These are phyloP conservation scores for Cebidichthys violaceus DNA, from an alignment of 2,113 vertebrate genomes.

Conservation along the genomic window DNA sequence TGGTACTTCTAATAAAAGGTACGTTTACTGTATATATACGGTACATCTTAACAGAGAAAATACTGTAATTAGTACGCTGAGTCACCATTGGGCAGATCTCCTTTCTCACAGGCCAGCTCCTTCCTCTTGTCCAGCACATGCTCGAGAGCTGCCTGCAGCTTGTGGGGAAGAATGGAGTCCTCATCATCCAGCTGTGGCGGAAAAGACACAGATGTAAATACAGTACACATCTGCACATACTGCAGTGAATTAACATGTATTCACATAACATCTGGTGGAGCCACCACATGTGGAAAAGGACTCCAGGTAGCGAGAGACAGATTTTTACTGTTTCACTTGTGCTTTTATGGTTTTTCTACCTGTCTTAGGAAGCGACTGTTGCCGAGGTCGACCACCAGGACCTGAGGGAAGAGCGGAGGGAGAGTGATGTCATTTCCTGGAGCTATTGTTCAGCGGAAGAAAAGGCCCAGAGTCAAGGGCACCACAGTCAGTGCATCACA, in stretches of 20 bases:
- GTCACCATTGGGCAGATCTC: slow-evolving; percentile 84
- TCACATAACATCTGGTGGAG: slow-evolving; percentile 21
- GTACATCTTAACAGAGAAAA: background rate
- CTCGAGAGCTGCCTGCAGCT: slow-evolving; percentile 93
- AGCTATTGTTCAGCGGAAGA: slow-evolving; percentile 66
- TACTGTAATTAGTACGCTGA: background rate
- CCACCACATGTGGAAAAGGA: background rate
- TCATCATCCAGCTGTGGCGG: slow-evolving; percentile 93
- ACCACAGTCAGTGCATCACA: background rate
- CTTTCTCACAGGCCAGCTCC: slow-evolving; percentile 89
- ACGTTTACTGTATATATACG: too few relatives aligned
- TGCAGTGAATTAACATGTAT: background rate
- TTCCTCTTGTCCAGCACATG: slow-evolving; percentile 93
- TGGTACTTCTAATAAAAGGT: background rate
- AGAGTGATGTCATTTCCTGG: slow-evolving; percentile 77
- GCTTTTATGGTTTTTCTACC: slow-evolving; percentile 77
- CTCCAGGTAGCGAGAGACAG: background rate
- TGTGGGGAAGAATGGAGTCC: slow-evolving; percentile 95
- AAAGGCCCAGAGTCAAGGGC: slow-evolving; percentile 42
- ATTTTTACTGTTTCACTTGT: background rate
- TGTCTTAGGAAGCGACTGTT: slow-evolving; percentile 94
- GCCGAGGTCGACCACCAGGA: slow-evolving; percentile 95
- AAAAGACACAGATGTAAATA: slow-evolving; percentile 19
- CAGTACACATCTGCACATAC: background rate
- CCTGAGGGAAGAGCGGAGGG: slow-evolving; percentile 80